Evolutionary conservation across 2,113 vertebrate genomes (phyloP).

Genomic region (Cephalopterus ornatus): DNA sequence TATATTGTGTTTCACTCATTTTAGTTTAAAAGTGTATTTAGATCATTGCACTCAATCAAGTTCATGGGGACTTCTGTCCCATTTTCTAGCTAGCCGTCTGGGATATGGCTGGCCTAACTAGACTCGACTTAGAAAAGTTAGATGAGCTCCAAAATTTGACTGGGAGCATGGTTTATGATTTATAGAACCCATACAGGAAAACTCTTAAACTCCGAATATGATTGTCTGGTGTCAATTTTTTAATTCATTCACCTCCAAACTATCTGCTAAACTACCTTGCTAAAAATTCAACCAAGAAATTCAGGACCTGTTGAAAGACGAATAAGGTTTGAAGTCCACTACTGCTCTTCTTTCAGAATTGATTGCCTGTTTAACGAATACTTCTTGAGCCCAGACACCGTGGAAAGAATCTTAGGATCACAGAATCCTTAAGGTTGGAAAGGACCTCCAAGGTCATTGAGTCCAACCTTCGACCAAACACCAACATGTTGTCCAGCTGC

Average conservation of each 20-base stretch:
- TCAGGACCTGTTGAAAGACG: neutral
- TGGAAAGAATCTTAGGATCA: neutral
- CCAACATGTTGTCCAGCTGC: neutral
- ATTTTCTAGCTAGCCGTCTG: neutral
- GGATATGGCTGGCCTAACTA: neutral
- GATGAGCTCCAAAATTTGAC: neutral
- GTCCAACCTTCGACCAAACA: neutral
- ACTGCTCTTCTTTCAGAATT: neutral
- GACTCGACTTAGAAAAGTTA: neutral
- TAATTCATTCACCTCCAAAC: neutral
- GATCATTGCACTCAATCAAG: neutral
- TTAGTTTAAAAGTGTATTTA: neutral
- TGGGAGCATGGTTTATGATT: neutral
- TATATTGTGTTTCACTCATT: neutral
- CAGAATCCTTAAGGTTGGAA: neutral
- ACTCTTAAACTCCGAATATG: neutral
- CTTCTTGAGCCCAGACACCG: neutral
- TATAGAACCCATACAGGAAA: neutral
- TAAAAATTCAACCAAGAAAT: neutral
- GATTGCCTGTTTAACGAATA: neutral
- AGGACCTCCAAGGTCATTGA: rapidly evolving
- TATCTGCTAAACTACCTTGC: neutral
- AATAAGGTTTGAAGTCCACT: neutral
- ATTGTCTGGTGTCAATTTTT: neutral
- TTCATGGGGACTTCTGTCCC: neutral